Conservation (phyloP, 2,797 vertebrate genomes). For the Emys orbicularis region DNA sequence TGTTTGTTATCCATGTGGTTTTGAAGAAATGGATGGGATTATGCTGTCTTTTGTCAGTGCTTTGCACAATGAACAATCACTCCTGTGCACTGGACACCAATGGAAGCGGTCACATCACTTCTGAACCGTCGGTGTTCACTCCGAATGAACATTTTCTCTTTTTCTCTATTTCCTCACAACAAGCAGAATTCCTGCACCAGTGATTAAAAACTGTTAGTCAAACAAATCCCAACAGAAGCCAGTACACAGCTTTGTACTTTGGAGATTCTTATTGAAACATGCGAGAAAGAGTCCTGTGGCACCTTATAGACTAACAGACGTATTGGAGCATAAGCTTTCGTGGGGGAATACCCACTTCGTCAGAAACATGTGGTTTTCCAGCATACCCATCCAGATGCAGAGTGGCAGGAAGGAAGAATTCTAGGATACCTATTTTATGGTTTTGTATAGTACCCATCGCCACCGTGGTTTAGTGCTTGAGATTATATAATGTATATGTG, state of each 20-base stretch:
- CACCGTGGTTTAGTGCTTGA: neutral
- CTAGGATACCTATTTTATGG: neutral
- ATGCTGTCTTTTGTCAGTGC: neutral
- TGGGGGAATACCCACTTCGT: too few species aligned
- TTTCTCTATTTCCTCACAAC: neutral
- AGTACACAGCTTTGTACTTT: neutral
- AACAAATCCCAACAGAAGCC: slow-evolving; percentile 4
- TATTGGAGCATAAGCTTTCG: too few species aligned
- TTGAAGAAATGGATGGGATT: neutral
- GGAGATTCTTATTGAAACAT: neutral
- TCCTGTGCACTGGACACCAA: neutral
- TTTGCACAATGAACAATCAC: neutral
- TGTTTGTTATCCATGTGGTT: neutral
- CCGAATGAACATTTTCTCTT: neutral
- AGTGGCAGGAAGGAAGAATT: neutral
- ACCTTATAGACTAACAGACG: too few species aligned
- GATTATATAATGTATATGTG: neutral
- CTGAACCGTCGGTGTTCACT: neutral
- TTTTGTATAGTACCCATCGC: neutral
- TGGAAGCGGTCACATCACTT: neutral
- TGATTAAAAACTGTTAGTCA: neutral
- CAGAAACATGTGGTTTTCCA: neutral
- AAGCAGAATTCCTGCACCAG: neutral
- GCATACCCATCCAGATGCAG: neutral
- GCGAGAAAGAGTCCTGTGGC: too few species aligned